A percentile compares a stretch with the other conserved stretches of the same genome.
phyloP scores from a whole-genome alignment of 2,113 vertebrate species.

The Bambusicola thoracicus region DNA sequence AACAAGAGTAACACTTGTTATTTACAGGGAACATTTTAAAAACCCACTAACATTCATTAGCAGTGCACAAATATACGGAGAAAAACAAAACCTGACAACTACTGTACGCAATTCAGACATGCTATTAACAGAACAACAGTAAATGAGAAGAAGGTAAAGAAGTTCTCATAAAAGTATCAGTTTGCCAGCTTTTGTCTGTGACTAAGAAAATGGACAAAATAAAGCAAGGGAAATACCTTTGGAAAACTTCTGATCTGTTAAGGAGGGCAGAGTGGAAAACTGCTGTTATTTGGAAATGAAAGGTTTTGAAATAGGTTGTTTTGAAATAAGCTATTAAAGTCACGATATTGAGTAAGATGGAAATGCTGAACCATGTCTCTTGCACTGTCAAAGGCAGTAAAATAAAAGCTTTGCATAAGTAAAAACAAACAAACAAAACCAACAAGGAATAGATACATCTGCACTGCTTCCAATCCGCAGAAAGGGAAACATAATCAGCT shows the following conservation, averaged over 20 bases:
- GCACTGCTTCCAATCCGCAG: not conserved
- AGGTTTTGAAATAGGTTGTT: constrained; percentile 13
- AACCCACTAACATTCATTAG: not conserved
- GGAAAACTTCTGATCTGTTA: not conserved
- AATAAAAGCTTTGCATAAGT: not conserved
- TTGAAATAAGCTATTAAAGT: constrained; percentile 13
- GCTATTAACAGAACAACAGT: not conserved
- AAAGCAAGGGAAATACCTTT: not conserved
- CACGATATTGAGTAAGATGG: not conserved
- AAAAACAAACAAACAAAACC: no score
- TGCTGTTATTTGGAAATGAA: not conserved
- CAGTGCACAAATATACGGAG: not conserved
- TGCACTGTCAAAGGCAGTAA: not conserved
- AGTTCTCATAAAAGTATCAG: not conserved
- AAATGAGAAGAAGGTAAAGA: not conserved
- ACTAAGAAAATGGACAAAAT: not conserved
- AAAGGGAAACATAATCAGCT: not conserved
- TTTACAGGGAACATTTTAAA: not conserved
- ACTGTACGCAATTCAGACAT: not conserved
- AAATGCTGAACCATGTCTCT: not conserved
- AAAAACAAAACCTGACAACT: not conserved
- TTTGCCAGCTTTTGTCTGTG: not conserved
- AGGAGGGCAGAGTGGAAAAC: not conserved
- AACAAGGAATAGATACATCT: not conserved
- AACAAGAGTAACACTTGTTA: not conserved